These are phyloP conservation scores for Sipha flava DNA, from an alignment of 1,140 invertebrate genomes.

Conservation along the genomic window DNA sequence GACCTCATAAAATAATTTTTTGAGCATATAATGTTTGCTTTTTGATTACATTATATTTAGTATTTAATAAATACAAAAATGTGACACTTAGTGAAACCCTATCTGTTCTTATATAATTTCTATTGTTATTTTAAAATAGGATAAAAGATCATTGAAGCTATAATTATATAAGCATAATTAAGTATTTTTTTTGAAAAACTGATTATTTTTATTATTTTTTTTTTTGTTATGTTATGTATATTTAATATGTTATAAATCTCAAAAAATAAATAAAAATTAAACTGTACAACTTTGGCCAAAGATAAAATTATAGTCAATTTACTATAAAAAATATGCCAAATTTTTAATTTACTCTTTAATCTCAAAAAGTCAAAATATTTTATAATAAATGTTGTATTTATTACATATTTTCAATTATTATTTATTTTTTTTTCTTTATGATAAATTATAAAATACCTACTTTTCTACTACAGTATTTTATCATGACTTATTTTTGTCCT, in stretches of 20 bases:
- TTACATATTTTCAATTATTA: background rate
- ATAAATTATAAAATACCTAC: background rate
- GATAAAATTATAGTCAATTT: constrained; percentile 3
- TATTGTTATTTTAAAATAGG: background rate
- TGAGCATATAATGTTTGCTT: background rate
- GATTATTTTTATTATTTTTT: background rate
- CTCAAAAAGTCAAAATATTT: background rate
- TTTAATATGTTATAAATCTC: background rate
- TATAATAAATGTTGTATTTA: background rate
- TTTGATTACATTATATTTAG: background rate
- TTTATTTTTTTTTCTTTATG: background rate
- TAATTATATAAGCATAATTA: background rate
- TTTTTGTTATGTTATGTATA: background rate
- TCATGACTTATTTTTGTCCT: background rate
- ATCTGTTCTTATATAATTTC: background rate
- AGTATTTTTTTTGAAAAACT: background rate
- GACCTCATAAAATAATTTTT: background rate
- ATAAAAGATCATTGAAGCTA: too few species aligned
- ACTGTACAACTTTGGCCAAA: background rate
- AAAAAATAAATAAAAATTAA: background rate
- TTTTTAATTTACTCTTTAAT: background rate
- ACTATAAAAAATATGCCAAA: background rate
- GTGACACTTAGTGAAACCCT: constrained; percentile 1
- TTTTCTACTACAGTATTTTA: background rate
- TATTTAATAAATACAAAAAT: background rate